A percentile compares a stretch with the other conserved stretches of the same genome.
Evolutionary conservation across 2,113 vertebrate genomes (phyloP).

Genomic region (Limnothrissa miodon): DNA sequence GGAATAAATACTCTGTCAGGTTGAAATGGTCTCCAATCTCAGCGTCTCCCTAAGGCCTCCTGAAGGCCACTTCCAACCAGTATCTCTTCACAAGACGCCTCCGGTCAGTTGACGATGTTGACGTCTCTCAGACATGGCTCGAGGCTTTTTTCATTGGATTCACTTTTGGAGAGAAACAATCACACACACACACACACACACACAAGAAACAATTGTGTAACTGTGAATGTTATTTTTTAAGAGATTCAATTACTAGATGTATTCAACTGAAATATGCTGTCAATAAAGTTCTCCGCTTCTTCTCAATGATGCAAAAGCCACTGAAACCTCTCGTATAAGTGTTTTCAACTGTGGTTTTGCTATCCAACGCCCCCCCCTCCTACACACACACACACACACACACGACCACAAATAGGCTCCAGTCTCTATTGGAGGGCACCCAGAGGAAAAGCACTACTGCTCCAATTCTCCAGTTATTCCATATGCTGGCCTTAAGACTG

Average conservation of each 20-base stretch:
- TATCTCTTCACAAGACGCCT: background rate
- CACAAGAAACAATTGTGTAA: background rate
- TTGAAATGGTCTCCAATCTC: background rate
- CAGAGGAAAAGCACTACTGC: background rate
- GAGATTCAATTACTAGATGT: background rate
- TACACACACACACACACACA: too few species aligned
- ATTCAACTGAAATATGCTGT: slow-evolving; percentile 9
- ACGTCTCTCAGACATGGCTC: slow-evolving; percentile 19
- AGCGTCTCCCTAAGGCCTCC: background rate
- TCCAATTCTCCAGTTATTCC: background rate
- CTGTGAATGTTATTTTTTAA: background rate
- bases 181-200: background rate
- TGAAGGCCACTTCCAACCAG: background rate
- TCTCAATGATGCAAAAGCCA: background rate
- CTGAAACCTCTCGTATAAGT: background rate
- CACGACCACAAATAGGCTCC: background rate
- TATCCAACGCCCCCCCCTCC: background rate
- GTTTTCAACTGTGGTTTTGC: background rate
- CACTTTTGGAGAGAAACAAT: slow-evolving; percentile 24
- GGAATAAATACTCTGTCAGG: background rate
- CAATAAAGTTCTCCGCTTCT: slow-evolving; percentile 13
- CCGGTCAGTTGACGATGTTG: slow-evolving; percentile 23
- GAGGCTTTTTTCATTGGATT: background rate
- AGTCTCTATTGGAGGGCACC: background rate
- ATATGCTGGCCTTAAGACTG: background rate